Conservation (phyloP, 2,797 vertebrate genomes). For the Aplochiton taeniatus region DNA sequence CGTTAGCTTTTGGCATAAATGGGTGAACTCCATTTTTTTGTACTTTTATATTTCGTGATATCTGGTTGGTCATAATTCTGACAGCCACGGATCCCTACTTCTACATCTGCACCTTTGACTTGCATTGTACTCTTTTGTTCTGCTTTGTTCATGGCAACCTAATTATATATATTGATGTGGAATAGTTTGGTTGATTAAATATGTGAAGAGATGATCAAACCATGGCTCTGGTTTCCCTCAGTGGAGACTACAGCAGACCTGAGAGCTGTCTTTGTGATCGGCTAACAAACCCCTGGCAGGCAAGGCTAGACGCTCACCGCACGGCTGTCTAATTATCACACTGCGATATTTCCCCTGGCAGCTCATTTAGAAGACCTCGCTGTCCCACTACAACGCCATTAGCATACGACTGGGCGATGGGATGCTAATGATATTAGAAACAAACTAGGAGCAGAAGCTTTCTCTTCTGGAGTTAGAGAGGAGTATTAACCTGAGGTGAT, state of each 20-base stretch:
- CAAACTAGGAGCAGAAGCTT: slow-evolving; percentile 52
- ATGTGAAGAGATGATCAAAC: slow-evolving; percentile 35
- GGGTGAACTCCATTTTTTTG: too few relatives aligned
- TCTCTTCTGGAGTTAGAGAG: slow-evolving; percentile 35
- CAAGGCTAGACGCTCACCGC: slow-evolving; percentile 25
- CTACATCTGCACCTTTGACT: slow-evolving; percentile 26
- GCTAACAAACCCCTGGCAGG: slow-evolving; percentile 39
- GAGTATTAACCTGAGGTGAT: slow-evolving; percentile 25
- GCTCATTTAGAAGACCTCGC: slow-evolving; percentile 63
- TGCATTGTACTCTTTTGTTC: slow-evolving; percentile 51
- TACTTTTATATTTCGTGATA: too few relatives aligned
- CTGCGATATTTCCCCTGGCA: slow-evolving; percentile 51
- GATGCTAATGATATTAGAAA: slow-evolving; percentile 71
- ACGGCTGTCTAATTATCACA: slow-evolving; percentile 56
- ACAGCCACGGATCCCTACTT: neutral
- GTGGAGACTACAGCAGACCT: slow-evolving; percentile 28
- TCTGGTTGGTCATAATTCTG: too few relatives aligned
- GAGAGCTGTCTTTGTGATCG: slow-evolving; percentile 32
- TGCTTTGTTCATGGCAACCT: slow-evolving; percentile 52
- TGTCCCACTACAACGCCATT: slow-evolving; percentile 73
- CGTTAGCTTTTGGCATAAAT: too few relatives aligned
- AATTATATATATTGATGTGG: slow-evolving; percentile 49
- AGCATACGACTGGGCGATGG: slow-evolving; percentile 70
- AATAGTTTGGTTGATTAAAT: slow-evolving; percentile 56
- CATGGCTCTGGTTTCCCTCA: slow-evolving; percentile 22